Evolutionary conservation across 2,888 invertebrate genomes (phyloP), one percentile per base, ranked within the genome.

Genomic region (Hermaeophaga mercurialis): DNA sequence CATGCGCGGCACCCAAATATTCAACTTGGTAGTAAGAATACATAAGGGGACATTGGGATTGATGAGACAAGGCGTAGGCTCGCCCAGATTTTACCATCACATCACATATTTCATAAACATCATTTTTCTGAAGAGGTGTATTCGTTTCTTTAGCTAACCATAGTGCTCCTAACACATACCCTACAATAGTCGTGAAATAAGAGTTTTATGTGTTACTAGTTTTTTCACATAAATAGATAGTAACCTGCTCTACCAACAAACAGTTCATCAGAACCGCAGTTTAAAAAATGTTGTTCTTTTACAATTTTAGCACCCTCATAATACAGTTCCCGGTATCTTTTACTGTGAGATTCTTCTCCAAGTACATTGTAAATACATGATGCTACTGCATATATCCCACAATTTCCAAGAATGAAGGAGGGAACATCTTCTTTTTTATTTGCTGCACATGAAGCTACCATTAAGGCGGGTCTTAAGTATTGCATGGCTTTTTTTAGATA

Each of bases 231-330:
- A n/a, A n/a, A n/a, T n/a, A n/a, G n/a, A n/a, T n/a, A n/a, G n/a
- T n/a, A n/a, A 70, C 71, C 94, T 36, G 93, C 87, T 59, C 94
- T 81, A 0, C 94, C 94, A 1, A 93, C 91, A 69, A 94, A 87
- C 15, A 92, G 79, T 75, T 94, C 94, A 76, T 94, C 93, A 24
- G 89, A 88, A 12, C 89, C 89, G 69, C 83, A 82, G 69, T 81
- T 81, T 8, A 85, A 77, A 67, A 86, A 88, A 62, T 79, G 74
- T 45, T 75, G 67, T 47, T 83, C 80, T 65, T 81, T 80, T 67
- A 84, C 84, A 33, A 78, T 70, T 11, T 68, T 70, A 11, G 75
- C 78, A n/a, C 75, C 71, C 11, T 74, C 69, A 15, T 75, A 71
- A 70, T 80, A 85, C 45, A 77, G 70, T 31, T 79, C 62, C 14